Evolutionary conservation across 2,113 vertebrate genomes (phyloP), one percentile per base, ranked within the genome.

Genomic region (Menidia beryllina): DNA sequence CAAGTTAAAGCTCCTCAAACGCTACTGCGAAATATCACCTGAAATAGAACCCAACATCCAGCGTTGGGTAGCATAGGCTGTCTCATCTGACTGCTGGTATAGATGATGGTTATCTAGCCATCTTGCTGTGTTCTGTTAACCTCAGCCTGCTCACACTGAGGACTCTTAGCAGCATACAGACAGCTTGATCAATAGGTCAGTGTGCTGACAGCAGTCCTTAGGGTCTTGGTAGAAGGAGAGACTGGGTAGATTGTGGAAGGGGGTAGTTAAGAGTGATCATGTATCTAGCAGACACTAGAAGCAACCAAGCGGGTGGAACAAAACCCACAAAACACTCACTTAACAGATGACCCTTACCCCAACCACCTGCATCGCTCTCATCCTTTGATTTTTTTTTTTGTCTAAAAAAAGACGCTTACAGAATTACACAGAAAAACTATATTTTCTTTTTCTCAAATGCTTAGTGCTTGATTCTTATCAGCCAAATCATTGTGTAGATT

Each of bases 101-200:
- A 56, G 72, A 56, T 70, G 86, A 89, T 81, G 85, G 83, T 81
- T 87, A 89, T 91, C 89, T 71, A 5, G 83, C 75, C 68, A 78
- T 86, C 82, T 81, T 1, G 71, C 85, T 85, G 74, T 85, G 60
- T 87, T 82, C 86, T 83, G 84, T 90, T 89, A 90, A 87, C 85
- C 88, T 85, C 54, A 83, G 78, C 70, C 81, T 51, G 79, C 77
- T 85, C 54, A 56, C 74, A 49, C 5, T 81, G 88, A 88, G 79
- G 86, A 90, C 88, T 89, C 78, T 87, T 83, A 87, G 82, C 82
- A 51, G 85, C 59, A 11, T 27, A 84, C 89, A 67, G 88, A 89
- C 86, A 88, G 88, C 67, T 81, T 89, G 84, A 92, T 92, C 91
- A 92, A 92, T 92, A 92, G 88, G 85, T 92, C 91, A 90, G 66